Evolutionary conservation across 1,140 invertebrate species (phyloP), one percentile per base, ranked within the genome.

Genomic region (Drosophila orena): DNA sequence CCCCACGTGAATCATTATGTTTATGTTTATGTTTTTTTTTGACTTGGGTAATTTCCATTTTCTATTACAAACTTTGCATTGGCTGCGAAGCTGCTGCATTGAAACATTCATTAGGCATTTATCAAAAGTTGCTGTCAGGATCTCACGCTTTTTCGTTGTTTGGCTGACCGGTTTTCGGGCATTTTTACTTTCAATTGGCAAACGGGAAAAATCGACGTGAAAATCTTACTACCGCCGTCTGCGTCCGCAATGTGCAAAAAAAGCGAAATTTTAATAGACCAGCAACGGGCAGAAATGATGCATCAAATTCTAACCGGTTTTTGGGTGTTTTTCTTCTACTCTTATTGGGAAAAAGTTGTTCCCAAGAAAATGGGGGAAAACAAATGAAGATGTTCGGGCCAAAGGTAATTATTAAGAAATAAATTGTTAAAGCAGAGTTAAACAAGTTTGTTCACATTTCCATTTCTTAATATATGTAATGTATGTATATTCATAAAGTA

Each of bases 151-250:
- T 44, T 75, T 35, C 10, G 6, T 30, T 55, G 27, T 64, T 66
- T 12, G 30, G 14, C 61, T 81, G 65, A 86, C 81, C 77, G 71
- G 80, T 74, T 80, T 81, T 81, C 52, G 64, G 75, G 27, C 60
- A 83, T 77, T 86, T 86, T 88, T 88, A 88, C 83, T 88, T 88
- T 88, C 83, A 66, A 89, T 84, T 72, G 80, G 49, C 56, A 54
- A 66, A 60, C 60, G 46, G 65, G 60, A 60, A 79, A 81, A 80
- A 57, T 62, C 68, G 69, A 83, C 73, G 50, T 58, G 83, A 78
- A 85, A 80, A 85, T 85, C 68, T 57, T 30, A 58, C 69, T 24
- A 43, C 47, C 65, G 43, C 27, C 46, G 52, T 71, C 69, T 73
- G 59, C 38, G 30, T 70, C 70, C 77, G 64, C 65, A 27, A 20